Evolutionary conservation across 2,113 vertebrate species (phyloP).

Genomic region (Pollimyrus isidori): DNA sequence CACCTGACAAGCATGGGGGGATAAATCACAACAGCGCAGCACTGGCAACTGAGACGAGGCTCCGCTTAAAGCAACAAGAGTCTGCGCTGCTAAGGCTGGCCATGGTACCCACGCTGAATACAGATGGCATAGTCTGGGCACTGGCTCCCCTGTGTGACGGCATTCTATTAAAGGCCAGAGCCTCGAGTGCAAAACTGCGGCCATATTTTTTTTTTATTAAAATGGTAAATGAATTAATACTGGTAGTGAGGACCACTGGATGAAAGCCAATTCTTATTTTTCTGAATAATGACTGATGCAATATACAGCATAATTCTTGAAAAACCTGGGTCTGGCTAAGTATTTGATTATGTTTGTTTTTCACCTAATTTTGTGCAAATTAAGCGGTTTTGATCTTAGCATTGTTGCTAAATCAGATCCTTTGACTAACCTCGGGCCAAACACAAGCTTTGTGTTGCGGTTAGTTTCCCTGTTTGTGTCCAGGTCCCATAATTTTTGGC

Average conservation of each 20-base stretch:
- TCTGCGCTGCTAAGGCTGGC: not conserved
- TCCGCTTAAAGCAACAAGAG: slow-evolving; percentile 13
- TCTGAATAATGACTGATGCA: not conserved
- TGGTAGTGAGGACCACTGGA: not conserved
- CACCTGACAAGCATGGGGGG: slow-evolving; percentile 14
- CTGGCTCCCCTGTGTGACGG: not conserved
- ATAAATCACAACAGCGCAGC: slow-evolving; percentile 13
- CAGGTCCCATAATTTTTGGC: not conserved
- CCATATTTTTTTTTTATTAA: not conserved
- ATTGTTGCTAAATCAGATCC: not conserved
- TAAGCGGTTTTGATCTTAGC: not conserved
- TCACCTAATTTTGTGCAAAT: not conserved
- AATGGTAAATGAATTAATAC: slow-evolving; percentile 4
- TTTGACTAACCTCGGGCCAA: not conserved
- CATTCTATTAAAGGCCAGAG: slow-evolving; percentile 6
- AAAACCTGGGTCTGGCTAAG: not conserved
- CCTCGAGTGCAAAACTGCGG: not conserved
- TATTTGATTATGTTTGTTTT: not conserved
- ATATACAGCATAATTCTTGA: not conserved
- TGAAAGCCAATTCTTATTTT: not conserved
- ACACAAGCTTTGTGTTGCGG: not conserved
- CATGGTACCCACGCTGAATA: not conserved
- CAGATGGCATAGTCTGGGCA: slow-evolving; percentile 1
- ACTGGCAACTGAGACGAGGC: not conserved
- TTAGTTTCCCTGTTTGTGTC: not conserved